These are phyloP conservation scores for Pachyseris speciosa DNA, from an alignment of 64 coral and sea anemone species.

Conservation along the genomic window DNA sequence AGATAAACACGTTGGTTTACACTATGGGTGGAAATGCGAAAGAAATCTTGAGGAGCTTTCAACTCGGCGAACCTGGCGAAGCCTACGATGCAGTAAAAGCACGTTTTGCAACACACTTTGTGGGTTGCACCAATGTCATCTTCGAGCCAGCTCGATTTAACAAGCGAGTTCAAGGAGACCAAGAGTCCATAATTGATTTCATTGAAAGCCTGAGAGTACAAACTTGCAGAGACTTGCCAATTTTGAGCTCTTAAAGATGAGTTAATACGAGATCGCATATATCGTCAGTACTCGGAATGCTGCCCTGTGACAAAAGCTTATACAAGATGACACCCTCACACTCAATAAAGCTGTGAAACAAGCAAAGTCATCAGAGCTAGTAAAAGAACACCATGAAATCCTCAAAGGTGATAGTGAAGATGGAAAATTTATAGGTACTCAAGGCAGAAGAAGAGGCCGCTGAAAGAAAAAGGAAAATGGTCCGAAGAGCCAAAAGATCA, in stretches of 20 bases:
- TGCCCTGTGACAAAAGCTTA: slow-evolving; percentile 20
- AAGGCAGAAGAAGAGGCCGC: not conserved
- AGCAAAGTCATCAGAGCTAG: slow-evolving; percentile 2
- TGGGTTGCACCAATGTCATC: slow-evolving; percentile 7
- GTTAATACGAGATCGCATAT: slow-evolving; percentile 36
- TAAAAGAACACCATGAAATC: slow-evolving; percentile 50
- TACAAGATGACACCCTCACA: slow-evolving; percentile 18
- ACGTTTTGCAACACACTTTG: not conserved
- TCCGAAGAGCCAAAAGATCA: not conserved
- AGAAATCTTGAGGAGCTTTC: slow-evolving; percentile 30
- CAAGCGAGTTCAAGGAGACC: not conserved
- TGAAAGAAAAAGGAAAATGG: not conserved
- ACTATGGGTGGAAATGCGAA: slow-evolving; percentile 44
- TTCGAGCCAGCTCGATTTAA: slow-evolving; percentile 42
- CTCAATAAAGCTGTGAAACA: not conserved
- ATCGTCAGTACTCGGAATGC: no score
- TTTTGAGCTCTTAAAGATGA: no score
- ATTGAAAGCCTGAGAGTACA: slow-evolving; percentile 14
- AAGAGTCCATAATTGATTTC: slow-evolving; percentile 8
- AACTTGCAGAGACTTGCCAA: no score
- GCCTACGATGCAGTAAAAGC: not conserved
- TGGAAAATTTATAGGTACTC: not conserved
- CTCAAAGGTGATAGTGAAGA: slow-evolving; percentile 24
- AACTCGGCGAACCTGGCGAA: not conserved
- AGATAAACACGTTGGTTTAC: slow-evolving; percentile 45